Conservation (phyloP, 2,888 invertebrate genomes). For the Metallyticus violacea region DNA sequence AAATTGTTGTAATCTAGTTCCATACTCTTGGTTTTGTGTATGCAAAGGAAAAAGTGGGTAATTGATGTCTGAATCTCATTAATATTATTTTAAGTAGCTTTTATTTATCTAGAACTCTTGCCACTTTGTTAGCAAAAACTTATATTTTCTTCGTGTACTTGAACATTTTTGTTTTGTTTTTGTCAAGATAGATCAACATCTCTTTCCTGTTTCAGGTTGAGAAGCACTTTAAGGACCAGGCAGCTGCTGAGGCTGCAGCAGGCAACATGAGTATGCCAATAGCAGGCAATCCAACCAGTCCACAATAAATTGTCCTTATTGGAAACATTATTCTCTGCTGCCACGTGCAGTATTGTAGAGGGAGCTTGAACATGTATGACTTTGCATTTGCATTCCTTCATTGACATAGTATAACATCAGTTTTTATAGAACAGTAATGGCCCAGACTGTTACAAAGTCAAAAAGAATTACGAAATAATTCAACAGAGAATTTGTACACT, state of each 20-base stretch:
- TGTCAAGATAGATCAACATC: no score
- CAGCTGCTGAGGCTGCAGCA: slow-evolving; percentile 35
- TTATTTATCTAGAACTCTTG: no score
- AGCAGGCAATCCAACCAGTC: slow-evolving; percentile 2
- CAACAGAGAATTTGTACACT: neutral
- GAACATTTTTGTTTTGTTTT: no score
- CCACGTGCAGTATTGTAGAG: neutral
- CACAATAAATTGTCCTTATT: neutral
- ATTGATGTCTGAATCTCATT: no score
- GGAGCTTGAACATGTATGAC: neutral
- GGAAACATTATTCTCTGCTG: neutral
- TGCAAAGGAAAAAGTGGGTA: no score
- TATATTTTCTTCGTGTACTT: neutral
- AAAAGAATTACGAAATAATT: neutral
- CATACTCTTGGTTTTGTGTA: no score
- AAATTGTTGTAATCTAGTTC: no score
- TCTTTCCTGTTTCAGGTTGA: slow-evolving; percentile 40
- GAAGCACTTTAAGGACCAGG: slow-evolving; percentile 43
- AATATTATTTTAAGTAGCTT: no score
- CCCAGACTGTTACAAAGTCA: neutral
- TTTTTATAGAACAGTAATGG: neutral
- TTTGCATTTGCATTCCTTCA: neutral
- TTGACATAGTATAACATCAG: neutral
- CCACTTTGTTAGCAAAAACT: no score
- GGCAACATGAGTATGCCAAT: neutral